Evolutionary conservation across 2,113 vertebrate genomes (phyloP), one percentile per base, ranked within the genome.

Genomic region (Hippolais icterina): DNA sequence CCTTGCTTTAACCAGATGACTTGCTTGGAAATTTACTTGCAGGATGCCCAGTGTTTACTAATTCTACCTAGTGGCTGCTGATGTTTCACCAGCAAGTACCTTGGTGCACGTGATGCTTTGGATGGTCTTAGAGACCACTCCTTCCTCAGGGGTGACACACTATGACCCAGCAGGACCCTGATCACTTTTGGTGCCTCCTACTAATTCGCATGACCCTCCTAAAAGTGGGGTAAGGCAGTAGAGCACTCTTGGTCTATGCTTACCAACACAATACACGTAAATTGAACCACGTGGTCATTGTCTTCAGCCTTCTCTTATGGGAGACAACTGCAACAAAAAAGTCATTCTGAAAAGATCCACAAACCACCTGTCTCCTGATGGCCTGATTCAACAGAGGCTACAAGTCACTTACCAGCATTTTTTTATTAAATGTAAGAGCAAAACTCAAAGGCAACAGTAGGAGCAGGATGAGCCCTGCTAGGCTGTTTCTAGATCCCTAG

Each of bases 21-120:
- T 54, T 50, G 61, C 46, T 77, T 21, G 13, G 37, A 83, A 90
- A 60, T 88, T 50, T 9, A 8, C 39, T 71, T 72, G 57, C 3
- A 2, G 63, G 44, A 49, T 72, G 49, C 47, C 24, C 1, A 0
- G 12, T 72, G 49, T 27, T 20, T 53, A 37, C 17, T 44, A 28
- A 37, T 37, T 56, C 42, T 76, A 5, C 41, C 27, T 42, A 13
- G 10, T 6, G 1, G 17, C 25, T 90, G 50, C 56, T 60, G 21
- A 31, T 54, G 13, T 33, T 53, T 75, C 72, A 22, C 25, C 37
- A 72, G 35, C 0, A 4, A 61, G 31, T n/a, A 33, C 46, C 29
- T 47, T 28, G 44, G 70, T 41, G 15, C 27, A 35, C 0, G 0
- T 47, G 41, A 9, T 80, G 18, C 0, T 0, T n/a, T 41, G 50